These are phyloP conservation scores for Mugil cephalus DNA, from an alignment of 2,113 vertebrate species.

Conservation along the genomic window DNA sequence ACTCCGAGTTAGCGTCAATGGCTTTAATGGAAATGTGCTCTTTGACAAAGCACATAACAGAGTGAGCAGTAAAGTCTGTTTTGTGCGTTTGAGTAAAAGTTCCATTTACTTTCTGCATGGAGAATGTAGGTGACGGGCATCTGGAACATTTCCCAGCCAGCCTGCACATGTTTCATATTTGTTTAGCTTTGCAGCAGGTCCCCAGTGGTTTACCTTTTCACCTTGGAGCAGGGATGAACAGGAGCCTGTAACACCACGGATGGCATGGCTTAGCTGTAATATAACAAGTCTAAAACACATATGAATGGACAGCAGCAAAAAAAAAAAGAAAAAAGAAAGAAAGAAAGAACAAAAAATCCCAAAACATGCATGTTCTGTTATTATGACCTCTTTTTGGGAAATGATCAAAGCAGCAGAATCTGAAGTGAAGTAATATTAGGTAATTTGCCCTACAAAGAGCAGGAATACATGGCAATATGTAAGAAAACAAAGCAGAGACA, in stretches of 20 bases:
- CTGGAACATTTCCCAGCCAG: neutral
- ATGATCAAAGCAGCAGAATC: too few relatives aligned
- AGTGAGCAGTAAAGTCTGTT: constrained; percentile 10
- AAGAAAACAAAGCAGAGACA: too few relatives aligned
- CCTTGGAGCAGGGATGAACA: neutral
- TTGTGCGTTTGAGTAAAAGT: constrained; percentile 8
- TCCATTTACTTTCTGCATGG: neutral
- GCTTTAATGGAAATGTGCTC: constrained; percentile 64
- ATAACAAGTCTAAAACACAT: too few relatives aligned
- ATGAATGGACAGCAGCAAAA: too few relatives aligned
- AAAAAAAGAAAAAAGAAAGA: too few relatives aligned
- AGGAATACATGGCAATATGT: too few relatives aligned
- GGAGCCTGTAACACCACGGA: neutral
- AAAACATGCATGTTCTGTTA: too few relatives aligned
- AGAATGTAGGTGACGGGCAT: neutral
- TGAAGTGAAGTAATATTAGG: too few relatives aligned
- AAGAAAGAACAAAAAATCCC: too few relatives aligned
- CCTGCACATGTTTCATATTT: neutral
- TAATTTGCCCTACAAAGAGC: too few relatives aligned
- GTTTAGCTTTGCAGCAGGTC: neutral
- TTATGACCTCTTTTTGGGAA: too few relatives aligned
- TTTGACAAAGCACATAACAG: constrained; percentile 39
- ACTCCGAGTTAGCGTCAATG: constrained; percentile 57
- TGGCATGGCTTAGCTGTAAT: neutral
- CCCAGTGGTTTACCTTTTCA: too few relatives aligned